Evolutionary conservation across 2,888 invertebrate genomes (phyloP).

Genomic region (Epinotia brunnichana): DNA sequence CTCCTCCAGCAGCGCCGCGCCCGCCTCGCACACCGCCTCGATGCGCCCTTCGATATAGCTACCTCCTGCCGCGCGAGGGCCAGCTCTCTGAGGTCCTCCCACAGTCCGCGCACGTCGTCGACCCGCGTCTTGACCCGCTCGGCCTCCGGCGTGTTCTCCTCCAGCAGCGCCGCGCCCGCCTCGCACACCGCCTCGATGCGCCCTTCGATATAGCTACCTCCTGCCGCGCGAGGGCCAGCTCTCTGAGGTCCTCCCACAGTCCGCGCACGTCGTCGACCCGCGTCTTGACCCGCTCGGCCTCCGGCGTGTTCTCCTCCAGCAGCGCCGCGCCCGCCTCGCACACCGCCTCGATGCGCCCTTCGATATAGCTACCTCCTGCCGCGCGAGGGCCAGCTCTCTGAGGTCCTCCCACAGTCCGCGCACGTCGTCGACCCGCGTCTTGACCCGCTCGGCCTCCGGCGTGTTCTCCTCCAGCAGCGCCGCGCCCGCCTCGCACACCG

Average conservation of each 20-base stretch:
- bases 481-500: constrained; percentile 88
- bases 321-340: constrained; percentile 88
- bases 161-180: constrained; percentile 87
- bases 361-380: constrained; percentile 93
- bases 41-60: too few species aligned
- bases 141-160: constrained; percentile 92
- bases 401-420: constrained; percentile 96
- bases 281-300: constrained; percentile 89
- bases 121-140: constrained; percentile 90
- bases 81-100: constrained; percentile 96
- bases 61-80: constrained; percentile 93
- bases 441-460: constrained; percentile 91
- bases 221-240: constrained; percentile 93
- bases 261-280: constrained; percentile 93
- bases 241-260: constrained; percentile 96
- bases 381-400: constrained; percentile 93
- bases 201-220: too few species aligned
- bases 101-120: constrained; percentile 92
- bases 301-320: constrained; percentile 91
- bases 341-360: constrained; percentile 91
- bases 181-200: constrained; percentile 91
- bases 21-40: constrained; percentile 88
- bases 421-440: constrained; percentile 91
- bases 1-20: constrained; percentile 87
- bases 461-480: constrained; percentile 90